Conservation (phyloP, 2,797 vertebrate genomes). For the Sebastes jordani region DNA sequence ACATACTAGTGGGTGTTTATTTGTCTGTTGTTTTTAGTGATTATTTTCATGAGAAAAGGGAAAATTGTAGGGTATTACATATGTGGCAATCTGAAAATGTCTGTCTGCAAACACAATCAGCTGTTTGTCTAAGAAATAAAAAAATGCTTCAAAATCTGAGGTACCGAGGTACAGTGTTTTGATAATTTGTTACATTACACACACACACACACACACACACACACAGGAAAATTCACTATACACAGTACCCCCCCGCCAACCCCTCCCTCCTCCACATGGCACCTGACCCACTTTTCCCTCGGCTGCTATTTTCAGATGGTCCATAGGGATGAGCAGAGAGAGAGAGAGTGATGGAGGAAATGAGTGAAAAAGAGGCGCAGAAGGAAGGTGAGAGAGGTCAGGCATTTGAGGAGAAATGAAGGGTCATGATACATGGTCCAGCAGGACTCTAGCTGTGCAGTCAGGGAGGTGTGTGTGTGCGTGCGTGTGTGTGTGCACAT, state of each 20-base stretch:
- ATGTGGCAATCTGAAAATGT: neutral
- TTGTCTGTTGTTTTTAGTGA: neutral
- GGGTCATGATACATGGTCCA: constrained; percentile 56
- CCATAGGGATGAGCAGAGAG: constrained; percentile 64
- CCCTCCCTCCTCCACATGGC: constrained; percentile 15
- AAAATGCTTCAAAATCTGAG: neutral
- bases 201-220: neutral
- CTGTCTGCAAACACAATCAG: neutral
- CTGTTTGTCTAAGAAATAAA: neutral
- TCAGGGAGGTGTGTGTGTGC: constrained; percentile 8
- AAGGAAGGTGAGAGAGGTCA: constrained; percentile 58
- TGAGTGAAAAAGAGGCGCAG: constrained; percentile 54
- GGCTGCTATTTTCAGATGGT: constrained; percentile 82
- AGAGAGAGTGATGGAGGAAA: constrained; percentile 38
- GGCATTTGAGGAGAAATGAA: constrained; percentile 58
- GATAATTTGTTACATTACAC: constrained; percentile 23
- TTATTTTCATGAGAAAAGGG: neutral
- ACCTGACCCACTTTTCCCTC: constrained; percentile 82
- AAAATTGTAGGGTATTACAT: neutral
- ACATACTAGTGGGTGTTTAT: neutral
- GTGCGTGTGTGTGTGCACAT: neutral
- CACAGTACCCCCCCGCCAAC: neutral
- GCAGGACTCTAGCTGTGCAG: constrained; percentile 37
- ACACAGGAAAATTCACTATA: constrained; percentile 33
- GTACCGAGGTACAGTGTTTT: constrained; percentile 4